Conservation (phyloP, 2,888 invertebrate species). For the Campoplex capitator region DNA sequence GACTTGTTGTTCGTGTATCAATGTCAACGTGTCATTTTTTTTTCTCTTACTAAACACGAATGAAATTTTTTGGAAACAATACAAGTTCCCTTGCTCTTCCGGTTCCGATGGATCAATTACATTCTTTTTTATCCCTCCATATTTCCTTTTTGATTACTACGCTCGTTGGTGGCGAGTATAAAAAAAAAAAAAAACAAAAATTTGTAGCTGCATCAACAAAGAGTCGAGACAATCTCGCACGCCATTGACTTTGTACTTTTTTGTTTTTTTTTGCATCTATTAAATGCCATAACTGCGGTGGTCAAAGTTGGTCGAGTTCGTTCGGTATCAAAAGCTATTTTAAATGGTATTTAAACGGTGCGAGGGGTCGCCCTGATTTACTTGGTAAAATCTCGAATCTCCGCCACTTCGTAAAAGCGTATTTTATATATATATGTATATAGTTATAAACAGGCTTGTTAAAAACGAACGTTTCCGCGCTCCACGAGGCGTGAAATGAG, state of each 20-base stretch:
- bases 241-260: conserved; percentile 11
- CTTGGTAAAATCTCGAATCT: conserved; percentile 76
- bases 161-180: background rate
- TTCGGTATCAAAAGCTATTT: conserved; percentile 32
- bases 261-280: conserved; percentile 26
- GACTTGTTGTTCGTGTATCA: background rate
- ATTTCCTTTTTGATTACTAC: background rate
- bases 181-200: background rate
- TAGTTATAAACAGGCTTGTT: background rate
- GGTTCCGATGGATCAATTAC: conserved; percentile 15
- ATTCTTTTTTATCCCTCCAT: background rate
- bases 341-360: conserved; percentile 37
- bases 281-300: conserved; percentile 42
- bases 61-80: background rate
- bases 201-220: conserved; percentile 26
- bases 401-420: background rate
- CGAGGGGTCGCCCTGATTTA: conserved; percentile 73
- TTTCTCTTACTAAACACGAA: background rate
- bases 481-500: conserved; percentile 80
- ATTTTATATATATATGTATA: background rate
- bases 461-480: conserved; percentile 73
- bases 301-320: conserved; percentile 23
- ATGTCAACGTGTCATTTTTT: background rate
- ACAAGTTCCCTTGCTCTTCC: conserved; percentile 22
- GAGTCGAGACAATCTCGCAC: conserved; percentile 41